Evolutionary conservation across 2,797 vertebrate genomes (phyloP), one percentile per base, ranked within the genome.

Genomic region (Caiman crocodilus): DNA sequence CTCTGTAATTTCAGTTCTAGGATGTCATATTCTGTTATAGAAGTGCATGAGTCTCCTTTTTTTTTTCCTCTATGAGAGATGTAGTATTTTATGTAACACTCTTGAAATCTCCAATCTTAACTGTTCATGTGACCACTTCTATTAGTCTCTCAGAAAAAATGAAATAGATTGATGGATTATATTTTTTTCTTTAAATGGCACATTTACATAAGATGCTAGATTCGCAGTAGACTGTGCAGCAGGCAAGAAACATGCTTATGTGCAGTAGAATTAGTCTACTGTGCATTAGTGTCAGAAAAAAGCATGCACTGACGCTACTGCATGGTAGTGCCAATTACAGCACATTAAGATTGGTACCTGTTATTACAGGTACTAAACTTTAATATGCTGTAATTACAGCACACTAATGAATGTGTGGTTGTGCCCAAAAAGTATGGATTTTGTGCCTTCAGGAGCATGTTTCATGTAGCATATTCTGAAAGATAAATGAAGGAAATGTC

Each of bases 381-480:
- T 42, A 42, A 42, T 42, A 42, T 42, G 42, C 42, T 42, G 42
- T 42, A 42, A 42, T 42, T 42, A 42, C 42, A 50, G 9, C 3
- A 10, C 42, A 50, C 42, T 50, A 50, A 10, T 50, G 42, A 11
- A 50, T 50, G 42, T 50, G 42, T 50, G 42, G 42, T 10, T 50
- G 42, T 50, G 42, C 42, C 42, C 42, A 50, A 50, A 50, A 50
- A 50, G 10, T 50, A 26, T 50, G 23, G 14, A 25, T 23, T 50
- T 73, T 50, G 26, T 73, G 69, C 69, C 50, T 42, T 71, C 5
- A 23, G 35, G 42, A 25, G 69, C 9, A 65, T 89, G 59, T 67
- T 90, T 91, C 28, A 1, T 79, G 15, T 30, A 60, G 42, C 79
- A 74, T 87, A n/a, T 86, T 94, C 93, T 82, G 76, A 59, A 74